A percentile compares a stretch with the other conserved stretches of the same genome.
Evolutionary conservation across 2,113 vertebrate species (phyloP).

Genomic region (Anarhynchus alexandrinus): DNA sequence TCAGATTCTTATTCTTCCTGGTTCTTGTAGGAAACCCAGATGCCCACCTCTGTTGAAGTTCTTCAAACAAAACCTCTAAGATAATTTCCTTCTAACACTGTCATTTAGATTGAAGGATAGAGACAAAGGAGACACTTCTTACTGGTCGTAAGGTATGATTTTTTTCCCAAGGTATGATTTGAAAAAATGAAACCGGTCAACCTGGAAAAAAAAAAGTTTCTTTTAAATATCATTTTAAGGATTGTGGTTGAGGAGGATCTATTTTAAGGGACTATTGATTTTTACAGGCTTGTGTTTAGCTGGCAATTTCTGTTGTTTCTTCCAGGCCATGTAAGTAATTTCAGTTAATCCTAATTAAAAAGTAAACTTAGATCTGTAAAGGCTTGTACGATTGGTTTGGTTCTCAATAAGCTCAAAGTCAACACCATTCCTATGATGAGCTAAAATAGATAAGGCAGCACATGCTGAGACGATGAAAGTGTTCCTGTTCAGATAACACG

Average conservation of each 20-base stretch:
- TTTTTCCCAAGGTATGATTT: neutral
- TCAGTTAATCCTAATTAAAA: constrained; percentile 1
- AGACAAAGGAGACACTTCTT: neutral
- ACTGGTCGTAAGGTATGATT: neutral
- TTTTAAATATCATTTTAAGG: neutral
- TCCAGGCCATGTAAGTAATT: neutral
- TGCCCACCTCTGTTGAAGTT: neutral
- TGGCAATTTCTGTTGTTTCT: neutral
- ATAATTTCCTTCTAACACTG: neutral
- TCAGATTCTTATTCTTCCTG: neutral
- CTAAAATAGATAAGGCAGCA: neutral
- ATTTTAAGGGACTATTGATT: neutral
- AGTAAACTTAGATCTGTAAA: neutral
- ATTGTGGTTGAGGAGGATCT: neutral
- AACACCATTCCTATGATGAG: neutral
- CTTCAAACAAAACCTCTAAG: neutral
- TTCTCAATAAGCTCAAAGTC: neutral
- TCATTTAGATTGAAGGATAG: neutral
- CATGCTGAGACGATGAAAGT: neutral
- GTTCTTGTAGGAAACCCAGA: neutral
- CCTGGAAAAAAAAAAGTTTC: rapidly evolving
- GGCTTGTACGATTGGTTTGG: neutral
- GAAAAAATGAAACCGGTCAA: neutral
- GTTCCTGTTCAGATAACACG: neutral
- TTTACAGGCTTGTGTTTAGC: neutral